Evolutionary conservation across 2,888 invertebrate species (phyloP), one percentile per base, ranked within the genome.

Genomic region (Lycia hirtaria): DNA sequence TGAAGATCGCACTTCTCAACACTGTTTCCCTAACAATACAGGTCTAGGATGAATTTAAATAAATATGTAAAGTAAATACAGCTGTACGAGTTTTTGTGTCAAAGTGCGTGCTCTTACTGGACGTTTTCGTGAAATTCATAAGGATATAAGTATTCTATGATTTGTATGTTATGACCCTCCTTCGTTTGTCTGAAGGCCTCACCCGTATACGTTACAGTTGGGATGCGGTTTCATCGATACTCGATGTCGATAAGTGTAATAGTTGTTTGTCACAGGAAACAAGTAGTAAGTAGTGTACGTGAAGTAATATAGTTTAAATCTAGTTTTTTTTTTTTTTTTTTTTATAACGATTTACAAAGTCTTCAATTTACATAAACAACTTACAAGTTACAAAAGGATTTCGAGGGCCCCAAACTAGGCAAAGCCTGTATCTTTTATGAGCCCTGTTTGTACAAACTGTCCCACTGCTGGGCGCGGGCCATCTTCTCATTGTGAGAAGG

Each of bases 61-160:
- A 51, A 41, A 47, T 47, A 48, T 26, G 61, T 58, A 59, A 64
- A 59, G 65, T 66, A 64, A 60, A 59, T 57, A 52, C 55, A 58
- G 43, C 54, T 67, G 51, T 67, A 60, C 73, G 62, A 68, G 72
- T 76, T 73, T 75, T 69, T 69, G 66, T 76, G 73, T 73, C 78
- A 73, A 78, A 77, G 78, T 76, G 80, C 78, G 78, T 78, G 74
- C 76, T 75, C 73, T 69, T 57, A 87, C 85, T 87, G 67, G 80
- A 80, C 68, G 59, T 69, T 72, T 69, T 72, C 68, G 71, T 75
- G 78, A 81, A 82, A 81, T 84, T 81, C 81, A 83, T 85, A 84
- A 87, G 82, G 84, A 88, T 86, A 87, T 90, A 90, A 82, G 81
- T 78, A 78, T 78, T 78, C 81, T 84, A 85, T 87, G 85, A 87